A percentile compares a stretch with the other conserved stretches of the same genome.
Evolutionary conservation across 2,113 vertebrate genomes (phyloP).

Genomic region (Chrysochloris asiatica): DNA sequence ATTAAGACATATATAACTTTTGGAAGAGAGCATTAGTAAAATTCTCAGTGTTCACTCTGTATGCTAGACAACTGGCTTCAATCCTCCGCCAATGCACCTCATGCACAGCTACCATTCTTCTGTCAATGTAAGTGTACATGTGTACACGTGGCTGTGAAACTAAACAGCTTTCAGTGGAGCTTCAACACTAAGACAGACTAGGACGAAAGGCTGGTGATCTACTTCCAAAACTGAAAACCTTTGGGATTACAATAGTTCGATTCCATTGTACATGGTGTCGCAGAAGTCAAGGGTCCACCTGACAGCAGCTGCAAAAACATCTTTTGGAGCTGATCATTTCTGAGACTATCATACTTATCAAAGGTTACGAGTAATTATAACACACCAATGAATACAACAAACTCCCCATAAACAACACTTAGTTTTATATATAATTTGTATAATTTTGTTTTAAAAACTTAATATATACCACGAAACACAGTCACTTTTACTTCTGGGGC

Average conservation of each 20-base stretch:
- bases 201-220: no score
- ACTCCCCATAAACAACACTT: background rate
- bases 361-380: background rate
- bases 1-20: background rate
- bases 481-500: no score
- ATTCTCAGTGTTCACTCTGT: background rate
- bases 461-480: conserved; percentile 40
- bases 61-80: background rate
- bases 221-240: no score
- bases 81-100: background rate
- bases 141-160: background rate
- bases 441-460: conserved; percentile 6
- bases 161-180: background rate
- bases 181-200: no score
- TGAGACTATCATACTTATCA: background rate
- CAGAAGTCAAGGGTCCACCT: no score
- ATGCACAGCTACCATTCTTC: background rate
- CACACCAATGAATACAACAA: background rate
- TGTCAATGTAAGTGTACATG: background rate
- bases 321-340: background rate
- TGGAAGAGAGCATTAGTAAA: background rate
- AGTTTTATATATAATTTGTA: background rate
- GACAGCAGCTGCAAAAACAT: background rate
- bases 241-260: no score
- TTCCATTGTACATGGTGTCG: no score